Conservation (phyloP, 2,888 invertebrate genomes). For the Tromatobia lineatoria region DNA sequence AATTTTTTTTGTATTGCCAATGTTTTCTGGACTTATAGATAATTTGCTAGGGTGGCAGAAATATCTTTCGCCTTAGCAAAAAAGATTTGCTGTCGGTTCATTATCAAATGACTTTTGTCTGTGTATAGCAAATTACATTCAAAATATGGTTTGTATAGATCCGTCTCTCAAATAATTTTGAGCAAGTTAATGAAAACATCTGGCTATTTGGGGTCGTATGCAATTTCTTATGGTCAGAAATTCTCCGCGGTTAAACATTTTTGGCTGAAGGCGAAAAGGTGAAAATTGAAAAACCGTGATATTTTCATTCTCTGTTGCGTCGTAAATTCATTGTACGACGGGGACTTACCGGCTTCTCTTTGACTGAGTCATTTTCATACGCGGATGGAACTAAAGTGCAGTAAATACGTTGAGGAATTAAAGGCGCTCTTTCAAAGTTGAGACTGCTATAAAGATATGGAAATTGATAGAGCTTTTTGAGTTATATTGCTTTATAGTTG, state of each 20-base stretch:
- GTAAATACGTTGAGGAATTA: not conserved
- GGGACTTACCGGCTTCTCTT: constrained; percentile 1
- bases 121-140: too few relatives aligned
- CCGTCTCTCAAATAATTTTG: too few relatives aligned
- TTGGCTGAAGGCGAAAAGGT: not conserved
- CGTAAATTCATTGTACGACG: not conserved
- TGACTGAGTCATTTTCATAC: not conserved
- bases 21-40: too few relatives aligned
- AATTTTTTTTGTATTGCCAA: too few relatives aligned
- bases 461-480: not conserved
- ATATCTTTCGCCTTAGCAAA: too few relatives aligned
- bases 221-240: too few relatives aligned
- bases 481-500: constrained; percentile 43
- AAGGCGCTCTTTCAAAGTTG: not conserved
- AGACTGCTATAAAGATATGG: constrained; percentile 39
- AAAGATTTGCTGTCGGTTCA: too few relatives aligned
- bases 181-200: too few relatives aligned
- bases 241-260: not conserved
- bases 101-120: too few relatives aligned
- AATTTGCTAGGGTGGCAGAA: too few relatives aligned
- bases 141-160: too few relatives aligned
- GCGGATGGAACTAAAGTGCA: not conserved
- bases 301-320: not conserved
- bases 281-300: not conserved
- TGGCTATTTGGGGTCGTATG: too few relatives aligned